Base-by-base conservation (phyloP, 2,888 invertebrate species). In the Trisateles emortualis region DNA sequence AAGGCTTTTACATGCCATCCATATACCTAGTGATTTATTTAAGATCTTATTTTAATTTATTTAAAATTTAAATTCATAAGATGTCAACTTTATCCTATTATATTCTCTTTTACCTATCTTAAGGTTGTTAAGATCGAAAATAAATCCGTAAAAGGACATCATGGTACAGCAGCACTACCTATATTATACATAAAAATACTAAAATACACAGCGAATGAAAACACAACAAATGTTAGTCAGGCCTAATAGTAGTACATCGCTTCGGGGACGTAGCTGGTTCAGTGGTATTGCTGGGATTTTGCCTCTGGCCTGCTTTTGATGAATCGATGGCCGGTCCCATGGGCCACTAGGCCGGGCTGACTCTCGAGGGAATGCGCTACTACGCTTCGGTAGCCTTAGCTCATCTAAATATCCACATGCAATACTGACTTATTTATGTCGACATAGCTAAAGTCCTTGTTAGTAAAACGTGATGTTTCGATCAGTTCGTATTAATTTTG, bases 311-410 rank as follows among this genome's bases (percentile, higher is more conserved):
- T 79, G 78, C 75, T 79, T 78, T 77, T 79, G 81, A 81, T 81
- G 76, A 82, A 83, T 83, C 80, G 81, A 83, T 81, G 79, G 79
- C 64, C 54, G 61, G 46, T 78, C 83, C 76, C 82, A 16, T 38
- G 73, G 72, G 84, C 59, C 41, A 39, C 60, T 63, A 65, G 69
- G 74, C 74, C 66, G 73, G 78, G 58, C 74, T 66, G 52, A 52
- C 74, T 74, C 76, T 52, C 50, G 6, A 1, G 61, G 44, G 68
- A 59, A 22, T 14, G 22, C 17, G 51, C 19, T 45, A 47, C 52
- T 56, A 51, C 30, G 52, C 49, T 47, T 24, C 57, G 51, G 42
- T 52, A 56, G 65, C 36, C 41, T 53, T 10, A 33, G 42, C 55
- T 61, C 54, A 55, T 68, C 58, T 64, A 53, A 68, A 68, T 71